phyloP scores from a whole-genome alignment of 1,140 invertebrate species.

The Sarcophaga bullata region DNA sequence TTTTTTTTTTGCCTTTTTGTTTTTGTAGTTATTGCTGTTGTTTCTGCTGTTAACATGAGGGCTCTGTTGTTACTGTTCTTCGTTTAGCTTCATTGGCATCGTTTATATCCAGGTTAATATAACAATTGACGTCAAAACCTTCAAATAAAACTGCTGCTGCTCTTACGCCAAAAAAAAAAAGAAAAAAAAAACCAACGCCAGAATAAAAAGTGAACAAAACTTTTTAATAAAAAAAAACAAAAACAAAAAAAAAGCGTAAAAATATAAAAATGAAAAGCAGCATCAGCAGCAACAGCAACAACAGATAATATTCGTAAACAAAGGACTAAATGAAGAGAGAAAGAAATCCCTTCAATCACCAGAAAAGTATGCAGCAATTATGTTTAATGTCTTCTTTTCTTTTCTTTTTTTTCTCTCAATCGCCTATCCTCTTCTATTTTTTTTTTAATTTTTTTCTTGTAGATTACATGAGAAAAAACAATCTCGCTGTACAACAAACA shows the following conservation, averaged over 20 bases:
- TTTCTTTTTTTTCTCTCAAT: background rate
- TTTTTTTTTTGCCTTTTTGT: background rate
- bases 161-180: slow-evolving; percentile 7
- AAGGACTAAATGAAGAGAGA: slow-evolving; percentile 15
- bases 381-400: background rate
- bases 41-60: too few species aligned
- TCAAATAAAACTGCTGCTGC: slow-evolving; percentile 14
- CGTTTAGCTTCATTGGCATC: slow-evolving; percentile 6
- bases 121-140: slow-evolving; percentile 38
- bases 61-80: background rate
- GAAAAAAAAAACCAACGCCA: too few species aligned
- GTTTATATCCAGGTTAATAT: slow-evolving; percentile 37
- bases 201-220: background rate
- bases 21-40: too few species aligned
- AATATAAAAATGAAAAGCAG: too few species aligned
- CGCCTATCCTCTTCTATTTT: too few species aligned
- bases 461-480: background rate
- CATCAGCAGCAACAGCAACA: background rate
- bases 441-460: background rate
- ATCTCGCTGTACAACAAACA: background rate
- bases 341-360: slow-evolving; percentile 5
- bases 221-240: background rate
- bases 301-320: slow-evolving; percentile 28
- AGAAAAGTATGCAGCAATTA: slow-evolving; percentile 21
- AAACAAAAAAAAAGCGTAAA: background rate